Base-by-base conservation (phyloP, 1,140 invertebrate genomes). In the Pogonomyrmex californicus region DNA sequence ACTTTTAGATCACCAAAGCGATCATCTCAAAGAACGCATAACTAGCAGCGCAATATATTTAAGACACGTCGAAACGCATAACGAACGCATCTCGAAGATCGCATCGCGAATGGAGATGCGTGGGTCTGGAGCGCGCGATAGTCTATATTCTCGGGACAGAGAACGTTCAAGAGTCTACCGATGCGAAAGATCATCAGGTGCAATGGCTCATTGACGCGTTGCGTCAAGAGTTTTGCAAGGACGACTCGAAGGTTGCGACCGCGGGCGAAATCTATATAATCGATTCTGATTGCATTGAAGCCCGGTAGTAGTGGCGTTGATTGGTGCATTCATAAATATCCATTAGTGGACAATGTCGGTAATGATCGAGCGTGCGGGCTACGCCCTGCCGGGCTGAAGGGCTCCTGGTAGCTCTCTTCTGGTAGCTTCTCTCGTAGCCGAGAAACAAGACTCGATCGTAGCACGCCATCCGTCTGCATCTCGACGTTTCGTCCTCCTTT, bases 251-350 rank as follows among this genome's bases (percentile, higher is more conserved):
- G 86, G 86, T 88, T 86, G 51, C 62, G 56, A 81, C 76, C 75
- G 71, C 68, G 75, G 36, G 85, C 58, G 79, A 87, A 92, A 93
- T 93, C 91, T 92, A 93, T 93, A 95, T 95, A 95, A 95, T 95
- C 94, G 94, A 95, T 95, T 95, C 92, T 95, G 94, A 95, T 95
- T 95, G 93, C 94, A 95, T 95, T 95, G 94, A 95, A 94, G 94
- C 93, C 94, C 94, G 88, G 94, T 95, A 95, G 94, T 95, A 91
- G 92, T 91, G 82, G 92, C 92, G 93, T 93, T 95, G 94, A 95
- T 95, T 95, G 94, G 93, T 92, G 93, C 93, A 95, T 95, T 95
- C 94, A 95, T 95, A 95, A 95, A 95, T 95, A 95, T 95, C 94
- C 94, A 95, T 95, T 95, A 95, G 93, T 91, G 92, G 90, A 95